Evolutionary conservation across 2,888 invertebrate species (phyloP).

Genomic region (Phengaris alcon): DNA sequence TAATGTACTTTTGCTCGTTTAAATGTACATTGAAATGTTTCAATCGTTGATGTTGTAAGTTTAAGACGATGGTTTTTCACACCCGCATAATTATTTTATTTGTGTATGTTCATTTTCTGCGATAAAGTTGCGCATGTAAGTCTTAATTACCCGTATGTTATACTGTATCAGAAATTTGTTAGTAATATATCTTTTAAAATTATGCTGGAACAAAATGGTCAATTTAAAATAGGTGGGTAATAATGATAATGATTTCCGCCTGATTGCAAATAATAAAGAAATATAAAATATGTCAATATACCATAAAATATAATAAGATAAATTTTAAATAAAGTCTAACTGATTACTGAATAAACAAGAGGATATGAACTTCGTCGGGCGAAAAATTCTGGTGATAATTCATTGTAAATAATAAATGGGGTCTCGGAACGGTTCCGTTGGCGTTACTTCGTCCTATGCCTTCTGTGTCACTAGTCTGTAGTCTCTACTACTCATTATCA

Average conservation of each 20-base stretch:
- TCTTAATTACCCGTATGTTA: not conserved
- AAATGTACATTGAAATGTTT: not conserved
- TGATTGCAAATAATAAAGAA: not conserved
- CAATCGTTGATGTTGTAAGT: not conserved
- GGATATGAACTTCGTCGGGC: conserved; percentile 56
- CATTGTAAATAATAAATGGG: conserved; percentile 71
- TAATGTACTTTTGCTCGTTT: not conserved
- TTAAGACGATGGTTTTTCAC: not conserved
- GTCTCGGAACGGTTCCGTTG: conserved; percentile 41
- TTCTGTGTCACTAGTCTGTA: not conserved
- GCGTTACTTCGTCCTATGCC: not conserved
- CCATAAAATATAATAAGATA: conserved; percentile 13
- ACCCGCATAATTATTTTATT: not conserved
- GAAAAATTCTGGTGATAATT: conserved; percentile 67
- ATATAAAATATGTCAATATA: conserved; percentile 6
- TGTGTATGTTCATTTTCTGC: not conserved
- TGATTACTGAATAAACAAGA: conserved; percentile 69
- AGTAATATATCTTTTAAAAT: too few species aligned
- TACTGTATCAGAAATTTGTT: not conserved
- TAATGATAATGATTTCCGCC: not conserved
- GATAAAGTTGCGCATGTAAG: not conserved
- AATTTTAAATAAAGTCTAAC: conserved; percentile 36
- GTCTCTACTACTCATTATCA: too few species aligned
- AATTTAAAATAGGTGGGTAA: not conserved
- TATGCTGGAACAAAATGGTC: not conserved